These are phyloP conservation scores for Apis mellifera DNA, from an alignment of 1,140 invertebrate genomes.

Conservation along the genomic window DNA sequence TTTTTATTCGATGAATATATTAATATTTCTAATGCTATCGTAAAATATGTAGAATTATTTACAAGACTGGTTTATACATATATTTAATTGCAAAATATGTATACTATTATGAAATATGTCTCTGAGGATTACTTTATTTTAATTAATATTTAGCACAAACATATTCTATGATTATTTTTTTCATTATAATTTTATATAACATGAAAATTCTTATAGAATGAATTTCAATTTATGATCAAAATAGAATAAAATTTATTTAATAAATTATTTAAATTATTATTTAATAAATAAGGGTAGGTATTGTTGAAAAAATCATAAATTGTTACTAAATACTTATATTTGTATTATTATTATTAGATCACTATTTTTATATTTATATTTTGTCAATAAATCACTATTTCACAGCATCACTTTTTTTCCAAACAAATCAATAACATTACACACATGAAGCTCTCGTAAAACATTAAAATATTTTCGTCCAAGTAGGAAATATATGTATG, in stretches of 20 bases:
- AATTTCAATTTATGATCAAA: neutral
- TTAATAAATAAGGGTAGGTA: conserved; percentile 2
- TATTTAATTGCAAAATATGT: neutral
- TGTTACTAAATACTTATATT: conserved; percentile 78
- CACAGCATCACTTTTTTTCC: conserved; percentile 77
- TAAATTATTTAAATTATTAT: too few species aligned
- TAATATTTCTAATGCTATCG: neutral
- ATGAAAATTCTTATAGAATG: too few species aligned
- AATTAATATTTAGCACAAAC: neutral
- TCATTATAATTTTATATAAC: neutral
- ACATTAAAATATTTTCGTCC: conserved; percentile 51
- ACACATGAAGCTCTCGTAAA: conserved; percentile 66
- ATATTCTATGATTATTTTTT: neutral
- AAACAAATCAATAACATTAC: conserved; percentile 68
- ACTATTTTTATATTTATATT: conserved; percentile 76
- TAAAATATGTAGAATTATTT: neutral
- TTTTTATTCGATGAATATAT: neutral
- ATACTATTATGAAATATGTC: neutral
- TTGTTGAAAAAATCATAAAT: conserved; percentile 40
- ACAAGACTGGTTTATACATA: neutral
- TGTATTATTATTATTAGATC: conserved; percentile 72
- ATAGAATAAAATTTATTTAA: neutral
- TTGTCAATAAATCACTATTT: conserved; percentile 79
- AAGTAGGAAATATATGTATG: conserved; percentile 27
- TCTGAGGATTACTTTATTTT: neutral